Conservation (phyloP, 1,140 invertebrate species). For the Drosophila rhopaloa region DNA sequence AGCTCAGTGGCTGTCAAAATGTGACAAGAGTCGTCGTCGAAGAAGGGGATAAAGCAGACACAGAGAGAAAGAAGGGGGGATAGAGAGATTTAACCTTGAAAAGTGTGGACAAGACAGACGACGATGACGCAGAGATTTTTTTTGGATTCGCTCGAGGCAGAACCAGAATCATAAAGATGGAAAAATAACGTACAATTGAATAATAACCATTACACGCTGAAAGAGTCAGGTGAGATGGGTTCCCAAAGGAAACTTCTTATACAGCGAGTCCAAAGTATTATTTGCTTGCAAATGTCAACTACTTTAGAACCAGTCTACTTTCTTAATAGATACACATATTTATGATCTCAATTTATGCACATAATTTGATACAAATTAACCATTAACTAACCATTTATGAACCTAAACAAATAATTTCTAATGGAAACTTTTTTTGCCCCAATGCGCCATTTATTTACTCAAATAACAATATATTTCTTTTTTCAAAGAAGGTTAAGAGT, state of each 20-base stretch:
- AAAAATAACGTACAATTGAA: constrained; percentile 28
- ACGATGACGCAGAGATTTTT: constrained; percentile 25
- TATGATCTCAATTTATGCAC: constrained; percentile 8
- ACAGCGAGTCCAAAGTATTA: constrained; percentile 1
- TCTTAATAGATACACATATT: neutral
- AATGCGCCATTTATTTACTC: too few relatives aligned
- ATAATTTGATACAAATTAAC: constrained; percentile 8
- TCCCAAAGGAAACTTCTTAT: constrained; percentile 4
- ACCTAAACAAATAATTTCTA: constrained; percentile 6
- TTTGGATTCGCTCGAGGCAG: constrained; percentile 6
- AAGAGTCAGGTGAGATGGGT: constrained; percentile 8
- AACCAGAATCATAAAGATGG: constrained; percentile 12
- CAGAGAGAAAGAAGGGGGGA: constrained; percentile 17
- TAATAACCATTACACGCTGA: constrained; percentile 21
- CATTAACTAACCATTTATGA: constrained; percentile 7
- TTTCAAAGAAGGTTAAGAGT: too few relatives aligned
- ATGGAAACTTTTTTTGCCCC: neutral
- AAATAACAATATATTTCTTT: too few relatives aligned
- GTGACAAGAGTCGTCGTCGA: constrained; percentile 38
- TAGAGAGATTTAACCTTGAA: constrained; percentile 52
- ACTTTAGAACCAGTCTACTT: constrained; percentile 9
- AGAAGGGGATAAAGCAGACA: constrained; percentile 2
- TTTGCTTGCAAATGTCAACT: constrained; percentile 25
- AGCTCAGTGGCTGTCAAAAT: constrained; percentile 30
- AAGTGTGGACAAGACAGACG: constrained; percentile 38